These are phyloP conservation scores for Scopus umbretta DNA, from an alignment of 2,113 vertebrate genomes.

Conservation along the genomic window DNA sequence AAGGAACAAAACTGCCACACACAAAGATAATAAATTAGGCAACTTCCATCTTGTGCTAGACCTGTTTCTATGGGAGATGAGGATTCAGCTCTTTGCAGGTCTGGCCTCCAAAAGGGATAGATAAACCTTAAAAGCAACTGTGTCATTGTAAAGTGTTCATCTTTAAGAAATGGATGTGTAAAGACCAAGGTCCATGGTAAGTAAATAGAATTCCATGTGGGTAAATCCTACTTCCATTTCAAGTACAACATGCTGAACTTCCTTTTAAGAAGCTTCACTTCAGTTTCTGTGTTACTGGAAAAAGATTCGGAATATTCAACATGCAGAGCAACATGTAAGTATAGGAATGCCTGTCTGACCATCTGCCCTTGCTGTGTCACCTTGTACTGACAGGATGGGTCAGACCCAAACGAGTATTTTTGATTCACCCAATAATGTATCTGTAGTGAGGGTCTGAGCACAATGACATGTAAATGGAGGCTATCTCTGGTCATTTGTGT, in stretches of 20 bases:
- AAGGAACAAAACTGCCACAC: background rate
- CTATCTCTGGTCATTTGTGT: background rate
- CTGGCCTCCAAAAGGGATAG: background rate
- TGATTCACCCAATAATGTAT: background rate
- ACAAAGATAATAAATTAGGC: background rate
- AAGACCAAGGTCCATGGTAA: background rate
- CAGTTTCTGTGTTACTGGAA: background rate
- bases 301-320: background rate
- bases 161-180: background rate
- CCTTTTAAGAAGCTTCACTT: background rate
- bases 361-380: background rate
- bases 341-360: background rate
- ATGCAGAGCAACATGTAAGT: accelerated
- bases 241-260: background rate
- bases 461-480: background rate
- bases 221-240: background rate
- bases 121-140: background rate
- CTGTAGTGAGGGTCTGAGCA: background rate
- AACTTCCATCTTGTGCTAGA: background rate
- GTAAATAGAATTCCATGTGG: background rate
- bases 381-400: background rate
- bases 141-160: background rate
- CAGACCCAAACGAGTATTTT: background rate
- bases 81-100: background rate
- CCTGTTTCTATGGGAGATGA: background rate